Evolutionary conservation across 1,140 invertebrate genomes (phyloP), one percentile per base, ranked within the genome.

Genomic region (Sitophilus oryzae): DNA sequence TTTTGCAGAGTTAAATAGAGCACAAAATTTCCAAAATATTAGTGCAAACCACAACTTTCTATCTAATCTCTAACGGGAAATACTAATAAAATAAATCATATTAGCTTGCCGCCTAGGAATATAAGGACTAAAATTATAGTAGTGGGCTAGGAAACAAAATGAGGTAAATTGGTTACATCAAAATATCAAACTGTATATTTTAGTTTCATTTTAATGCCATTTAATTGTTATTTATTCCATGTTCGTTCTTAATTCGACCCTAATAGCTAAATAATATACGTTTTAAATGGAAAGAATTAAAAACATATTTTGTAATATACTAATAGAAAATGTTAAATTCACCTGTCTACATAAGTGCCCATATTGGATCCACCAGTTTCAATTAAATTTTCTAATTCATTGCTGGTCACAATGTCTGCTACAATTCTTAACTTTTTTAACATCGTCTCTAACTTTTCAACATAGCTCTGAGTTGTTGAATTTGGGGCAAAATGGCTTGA

Each of bases 371-470:
- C 50, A 35, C 67, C 64, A 1, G 56, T 49, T 61, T 69, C 67
- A 15, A 68, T 62, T 6, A 68, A 65, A 34, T 56, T 52, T 25
- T 49, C 63, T 66, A 66, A 71, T 22, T 60, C 62, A 34, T 34
- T 58, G 42, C 82, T 77, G 61, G 78, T 77, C 8, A 77, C 74
- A 42, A 85, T 81, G 9, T 79, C 76, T 1, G 83, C 82, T 5
- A 74, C 76, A 50, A 86, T 86, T 47, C 84, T 73, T 14, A 85
- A 58, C 61, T 78, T 73, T 52, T 84, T 81, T 3, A 86, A 67
- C 0, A 82, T 69, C 59, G 80, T 76, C 25, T 76, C 73, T 34
- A 85, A 71, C 57, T 75, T 78, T 51, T 76, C 70, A 42, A 75
- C 74, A 9, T 73, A 61, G 38, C 53, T 49, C 23, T 74, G 72